phyloP scores from a whole-genome alignment of 2,797 vertebrate species.

The Apogon talboti region DNA sequence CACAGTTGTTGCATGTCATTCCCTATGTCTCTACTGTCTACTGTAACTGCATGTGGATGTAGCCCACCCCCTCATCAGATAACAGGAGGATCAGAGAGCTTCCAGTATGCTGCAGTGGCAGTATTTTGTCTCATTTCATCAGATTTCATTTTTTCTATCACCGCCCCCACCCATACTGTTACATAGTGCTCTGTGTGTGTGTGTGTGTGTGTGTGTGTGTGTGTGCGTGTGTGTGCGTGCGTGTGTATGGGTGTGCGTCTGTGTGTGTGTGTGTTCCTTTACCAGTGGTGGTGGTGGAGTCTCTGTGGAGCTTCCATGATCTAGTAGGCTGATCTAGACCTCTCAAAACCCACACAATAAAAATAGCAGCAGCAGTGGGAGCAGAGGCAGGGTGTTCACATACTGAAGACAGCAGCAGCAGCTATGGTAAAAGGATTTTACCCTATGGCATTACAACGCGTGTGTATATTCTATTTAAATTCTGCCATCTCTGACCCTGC shows the following conservation, averaged over 20 bases:
- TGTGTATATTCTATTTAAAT: background rate
- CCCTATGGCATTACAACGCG: constrained; percentile 7
- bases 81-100: background rate
- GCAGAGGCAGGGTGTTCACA: constrained; percentile 30
- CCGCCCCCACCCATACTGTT: constrained; percentile 6
- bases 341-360: constrained; percentile 63
- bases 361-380: constrained; percentile 53
- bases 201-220: no score
- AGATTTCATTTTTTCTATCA: constrained; percentile 12
- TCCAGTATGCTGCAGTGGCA: background rate
- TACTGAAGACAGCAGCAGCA: constrained; percentile 27
- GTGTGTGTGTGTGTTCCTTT: constrained; percentile 8
- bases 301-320: constrained; percentile 47
- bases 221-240: background rate
- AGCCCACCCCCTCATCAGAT: background rate
- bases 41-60: no score
- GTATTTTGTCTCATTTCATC: constrained; percentile 25
- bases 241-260: background rate
- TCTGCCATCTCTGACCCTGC: background rate
- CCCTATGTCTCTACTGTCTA: no score
- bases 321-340: constrained; percentile 57
- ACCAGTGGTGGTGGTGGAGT: constrained; percentile 29
- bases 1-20: background rate
- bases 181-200: constrained; percentile 4
- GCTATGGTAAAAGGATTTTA: constrained; percentile 18